These are phyloP conservation scores for Hybos culiciformis DNA, from an alignment of 2,888 invertebrate species.

Conservation along the genomic window DNA sequence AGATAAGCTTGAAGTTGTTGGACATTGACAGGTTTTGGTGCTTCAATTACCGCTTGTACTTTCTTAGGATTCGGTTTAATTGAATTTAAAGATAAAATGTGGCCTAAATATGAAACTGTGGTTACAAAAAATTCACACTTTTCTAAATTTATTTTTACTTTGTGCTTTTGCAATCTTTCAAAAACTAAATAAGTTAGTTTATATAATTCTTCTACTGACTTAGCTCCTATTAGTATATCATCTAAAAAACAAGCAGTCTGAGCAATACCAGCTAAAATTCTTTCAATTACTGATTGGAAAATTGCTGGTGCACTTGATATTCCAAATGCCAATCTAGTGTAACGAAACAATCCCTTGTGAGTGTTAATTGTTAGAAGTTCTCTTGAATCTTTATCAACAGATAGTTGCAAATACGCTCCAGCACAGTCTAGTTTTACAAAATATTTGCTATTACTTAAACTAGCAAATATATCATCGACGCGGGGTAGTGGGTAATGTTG, in stretches of 20 bases:
- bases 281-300: conserved; percentile 4
- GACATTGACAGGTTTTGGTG: conserved; percentile 6
- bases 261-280: conserved; percentile 1
- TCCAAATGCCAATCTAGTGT: conserved; percentile 6
- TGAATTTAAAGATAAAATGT: conserved; percentile 5
- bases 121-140: conserved; percentile 6
- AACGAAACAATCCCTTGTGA: conserved; percentile 7
- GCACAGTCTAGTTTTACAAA: conserved; percentile 14
- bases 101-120: conserved; percentile 6
- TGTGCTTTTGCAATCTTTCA: no score
- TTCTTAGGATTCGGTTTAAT: conserved; percentile 8
- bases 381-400: conserved; percentile 13
- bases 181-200: no score
- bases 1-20: conserved; percentile 5
- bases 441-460: conserved; percentile 15
- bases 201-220: background rate
- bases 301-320: conserved; percentile 5
- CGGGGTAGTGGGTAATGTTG: conserved; percentile 20
- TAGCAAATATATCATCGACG: conserved; percentile 11
- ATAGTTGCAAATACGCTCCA: conserved; percentile 16
- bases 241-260: conserved; percentile 2
- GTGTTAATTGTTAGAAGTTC: conserved; percentile 19
- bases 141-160: conserved; percentile 1
- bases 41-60: conserved; percentile 8
- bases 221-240: conserved; percentile 5